Percentiles rank a stretch among this genome's conserved stretches.
phyloP scores from a whole-genome alignment of 2,113 vertebrate species.

The Pomatorhinus ruficollis region DNA sequence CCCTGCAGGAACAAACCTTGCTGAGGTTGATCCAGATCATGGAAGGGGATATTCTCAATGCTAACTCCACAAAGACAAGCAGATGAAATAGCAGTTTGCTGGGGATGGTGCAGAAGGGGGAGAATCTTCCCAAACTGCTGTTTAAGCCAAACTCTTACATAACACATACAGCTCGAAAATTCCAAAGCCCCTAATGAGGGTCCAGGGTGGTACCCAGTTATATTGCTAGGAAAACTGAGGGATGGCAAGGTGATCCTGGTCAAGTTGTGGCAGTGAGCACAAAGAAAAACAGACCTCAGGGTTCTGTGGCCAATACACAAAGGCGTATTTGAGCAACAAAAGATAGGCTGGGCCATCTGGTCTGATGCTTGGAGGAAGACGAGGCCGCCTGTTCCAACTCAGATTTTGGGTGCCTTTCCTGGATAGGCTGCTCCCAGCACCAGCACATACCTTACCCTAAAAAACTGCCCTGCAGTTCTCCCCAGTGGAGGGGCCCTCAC shows the following conservation, averaged over 20 bases:
- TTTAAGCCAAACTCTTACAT: background rate
- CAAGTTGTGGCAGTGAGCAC: background rate
- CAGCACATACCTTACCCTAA: background rate
- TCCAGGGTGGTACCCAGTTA: background rate
- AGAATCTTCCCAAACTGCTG: accelerated
- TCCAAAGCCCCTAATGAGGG: background rate
- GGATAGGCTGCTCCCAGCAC: background rate
- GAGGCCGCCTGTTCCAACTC: background rate
- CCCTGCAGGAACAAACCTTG: background rate
- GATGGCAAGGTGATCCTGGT: background rate
- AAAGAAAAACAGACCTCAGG: background rate
- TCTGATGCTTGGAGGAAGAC: background rate
- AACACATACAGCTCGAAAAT: background rate
- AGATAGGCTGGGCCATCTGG: background rate
- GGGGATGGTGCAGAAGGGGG: background rate
- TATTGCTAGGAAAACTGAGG: background rate
- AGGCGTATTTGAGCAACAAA: background rate
- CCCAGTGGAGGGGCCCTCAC: background rate
- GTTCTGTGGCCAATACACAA: background rate
- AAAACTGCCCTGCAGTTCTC: background rate
- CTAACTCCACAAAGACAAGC: background rate
- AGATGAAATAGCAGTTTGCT: background rate
- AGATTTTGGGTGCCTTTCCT: background rate
- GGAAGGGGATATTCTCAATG: background rate
- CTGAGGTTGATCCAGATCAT: background rate